These are phyloP conservation scores for Labeo rohita DNA, from an alignment of 2,113 vertebrate species.

Conservation along the genomic window DNA sequence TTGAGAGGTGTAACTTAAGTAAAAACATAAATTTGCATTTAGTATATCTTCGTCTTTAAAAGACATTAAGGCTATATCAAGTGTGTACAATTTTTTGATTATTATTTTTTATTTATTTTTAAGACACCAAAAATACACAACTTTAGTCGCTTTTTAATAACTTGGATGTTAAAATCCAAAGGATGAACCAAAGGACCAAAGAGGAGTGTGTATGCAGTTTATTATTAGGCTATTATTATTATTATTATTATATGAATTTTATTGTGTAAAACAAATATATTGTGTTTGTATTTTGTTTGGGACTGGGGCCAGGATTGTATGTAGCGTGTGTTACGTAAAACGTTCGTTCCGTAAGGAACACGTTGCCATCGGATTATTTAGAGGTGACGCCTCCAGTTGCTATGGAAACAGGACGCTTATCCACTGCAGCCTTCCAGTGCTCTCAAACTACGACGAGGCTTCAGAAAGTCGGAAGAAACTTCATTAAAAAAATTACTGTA, in stretches of 20 bases:
- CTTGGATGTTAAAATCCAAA: background rate
- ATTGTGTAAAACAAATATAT: too few species aligned
- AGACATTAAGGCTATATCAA: background rate
- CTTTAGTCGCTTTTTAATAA: background rate
- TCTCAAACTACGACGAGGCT: background rate
- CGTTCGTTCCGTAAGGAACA: conserved; percentile 9
- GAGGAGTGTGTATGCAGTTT: too few species aligned
- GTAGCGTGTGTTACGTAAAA: background rate
- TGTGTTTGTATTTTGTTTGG: background rate
- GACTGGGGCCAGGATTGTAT: too few species aligned
- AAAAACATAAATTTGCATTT: background rate
- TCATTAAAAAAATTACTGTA: background rate
- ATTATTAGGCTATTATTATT: too few species aligned
- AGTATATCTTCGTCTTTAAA: background rate
- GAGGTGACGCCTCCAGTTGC: conserved; percentile 14
- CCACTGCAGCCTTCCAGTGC: background rate
- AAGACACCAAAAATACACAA: background rate
- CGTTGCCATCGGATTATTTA: conserved; percentile 29
- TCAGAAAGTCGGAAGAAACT: conserved; percentile 1
- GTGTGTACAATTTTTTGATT: background rate
- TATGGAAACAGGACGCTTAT: conserved; percentile 27
- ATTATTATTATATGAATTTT: too few species aligned
- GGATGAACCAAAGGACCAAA: background rate
- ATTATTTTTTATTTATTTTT: background rate
- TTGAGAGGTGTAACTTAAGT: background rate